phyloP scores from a whole-genome alignment of 2,888 invertebrate genomes.

The Megastigmus dorsalis region DNA sequence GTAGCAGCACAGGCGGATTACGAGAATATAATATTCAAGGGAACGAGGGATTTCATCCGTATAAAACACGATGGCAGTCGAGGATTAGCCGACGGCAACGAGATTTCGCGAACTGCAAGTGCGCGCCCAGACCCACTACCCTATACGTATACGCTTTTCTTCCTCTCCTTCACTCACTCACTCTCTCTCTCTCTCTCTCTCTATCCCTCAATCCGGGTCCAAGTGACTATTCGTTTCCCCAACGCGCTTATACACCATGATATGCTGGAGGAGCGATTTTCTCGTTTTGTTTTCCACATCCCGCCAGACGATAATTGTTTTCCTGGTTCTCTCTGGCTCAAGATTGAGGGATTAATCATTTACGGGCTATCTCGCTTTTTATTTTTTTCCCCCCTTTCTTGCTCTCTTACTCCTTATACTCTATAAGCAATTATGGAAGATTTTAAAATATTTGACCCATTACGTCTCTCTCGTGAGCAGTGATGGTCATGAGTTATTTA shows the following conservation, averaged over 20 bases:
- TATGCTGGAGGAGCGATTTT: not conserved
- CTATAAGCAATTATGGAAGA: too few relatives aligned
- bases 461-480: too few relatives aligned
- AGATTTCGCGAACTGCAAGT: conserved; percentile 55
- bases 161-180: conserved; percentile 15
- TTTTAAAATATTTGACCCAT: too few relatives aligned
- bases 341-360: conserved; percentile 26
- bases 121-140: conserved; percentile 56
- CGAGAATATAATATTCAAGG: conserved; percentile 63
- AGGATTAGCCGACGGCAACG: conserved; percentile 62
- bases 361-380: not conserved
- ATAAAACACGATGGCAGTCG: conserved; percentile 65
- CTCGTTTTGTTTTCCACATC: conserved; percentile 20
- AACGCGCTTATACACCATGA: conserved; percentile 1
- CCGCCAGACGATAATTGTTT: conserved; percentile 7
- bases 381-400: too few relatives aligned
- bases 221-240: conserved; percentile 30
- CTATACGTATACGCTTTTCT: not conserved
- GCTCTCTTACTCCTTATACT: too few relatives aligned
- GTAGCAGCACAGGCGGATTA: conserved; percentile 59
- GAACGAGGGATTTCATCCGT: conserved; percentile 63
- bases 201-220: not conserved
- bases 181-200: conserved; percentile 25
- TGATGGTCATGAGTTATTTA: too few relatives aligned
- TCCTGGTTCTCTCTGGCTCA: not conserved